Evolutionary conservation across 1,140 invertebrate species (phyloP).

Genomic region (Scylla paramamosain): DNA sequence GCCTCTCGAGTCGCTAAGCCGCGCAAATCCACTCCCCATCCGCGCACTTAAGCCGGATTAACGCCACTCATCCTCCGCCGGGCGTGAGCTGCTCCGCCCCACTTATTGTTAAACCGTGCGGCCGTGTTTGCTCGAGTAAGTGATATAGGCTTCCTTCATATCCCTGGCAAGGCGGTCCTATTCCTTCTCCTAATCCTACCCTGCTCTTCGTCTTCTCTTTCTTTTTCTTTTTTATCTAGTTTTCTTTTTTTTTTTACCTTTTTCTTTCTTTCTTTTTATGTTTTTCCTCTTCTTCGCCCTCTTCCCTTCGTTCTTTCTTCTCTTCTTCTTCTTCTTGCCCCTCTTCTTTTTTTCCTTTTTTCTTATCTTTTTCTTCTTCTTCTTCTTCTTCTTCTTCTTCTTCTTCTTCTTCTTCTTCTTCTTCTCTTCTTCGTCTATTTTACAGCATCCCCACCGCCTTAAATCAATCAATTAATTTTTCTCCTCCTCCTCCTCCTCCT

Average conservation of each 20-base stretch:
- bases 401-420: neutral
- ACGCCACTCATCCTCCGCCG: conserved; percentile 54
- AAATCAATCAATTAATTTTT: no score
- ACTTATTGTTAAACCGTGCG: conserved; percentile 38
- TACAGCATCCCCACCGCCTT: neutral
- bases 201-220: neutral
- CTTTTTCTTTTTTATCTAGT: neutral
- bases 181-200: neutral
- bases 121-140: conserved; percentile 53
- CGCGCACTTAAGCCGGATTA: conserved; percentile 67
- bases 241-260: no score
- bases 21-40: conserved; percentile 67
- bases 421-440: neutral
- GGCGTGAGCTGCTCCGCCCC: conserved; percentile 35
- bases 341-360: neutral
- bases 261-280: no score
- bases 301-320: neutral
- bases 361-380: no score
- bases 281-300: neutral
- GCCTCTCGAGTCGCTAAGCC: conserved; percentile 64
- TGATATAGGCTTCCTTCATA: conserved; percentile 2
- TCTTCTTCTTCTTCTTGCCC: neutral
- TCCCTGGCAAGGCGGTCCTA: neutral
- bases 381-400: neutral
- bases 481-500: neutral